A percentile compares a stretch with the other conserved stretches of the same genome.
Conservation (phyloP, 2,113 vertebrate genomes). For the Gnathonemus longibarbis region DNA sequence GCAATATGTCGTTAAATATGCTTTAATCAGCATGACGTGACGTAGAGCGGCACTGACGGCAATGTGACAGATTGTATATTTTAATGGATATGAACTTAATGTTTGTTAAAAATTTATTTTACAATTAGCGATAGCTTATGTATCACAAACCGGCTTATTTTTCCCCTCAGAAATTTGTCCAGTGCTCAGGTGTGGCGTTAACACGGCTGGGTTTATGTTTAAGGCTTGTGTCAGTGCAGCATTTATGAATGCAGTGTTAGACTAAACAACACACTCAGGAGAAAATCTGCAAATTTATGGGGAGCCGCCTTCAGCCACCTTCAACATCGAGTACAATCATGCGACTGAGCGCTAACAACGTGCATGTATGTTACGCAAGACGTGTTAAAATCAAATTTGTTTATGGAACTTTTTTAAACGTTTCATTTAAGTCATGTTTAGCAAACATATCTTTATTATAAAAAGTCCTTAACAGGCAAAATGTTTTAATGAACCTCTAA, state of each 20-base stretch:
- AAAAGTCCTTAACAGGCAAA: background rate
- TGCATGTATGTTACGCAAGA: background rate
- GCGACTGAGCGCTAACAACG: background rate
- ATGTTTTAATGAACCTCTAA: background rate
- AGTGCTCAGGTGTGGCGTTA: background rate
- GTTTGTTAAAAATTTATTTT: background rate
- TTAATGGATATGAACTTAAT: background rate
- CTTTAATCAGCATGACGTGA: background rate
- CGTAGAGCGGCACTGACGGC: no score
- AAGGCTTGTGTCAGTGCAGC: background rate
- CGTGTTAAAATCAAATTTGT: background rate
- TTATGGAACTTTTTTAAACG: background rate
- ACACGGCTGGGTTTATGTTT: background rate
- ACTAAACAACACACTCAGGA: background rate
- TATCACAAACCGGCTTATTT: background rate
- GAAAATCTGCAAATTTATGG: background rate
- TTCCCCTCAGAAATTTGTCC: background rate
- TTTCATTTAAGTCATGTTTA: background rate
- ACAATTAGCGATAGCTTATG: background rate
- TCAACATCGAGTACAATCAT: background rate
- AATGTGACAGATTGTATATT: background rate
- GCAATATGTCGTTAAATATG: background rate
- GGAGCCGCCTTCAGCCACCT: background rate
- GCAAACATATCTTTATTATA: background rate
- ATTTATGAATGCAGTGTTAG: background rate